Percentiles rank a stretch among this genome's conserved stretches.
Conservation (phyloP, 2,797 vertebrate genomes). For the Danio choprae region DNA sequence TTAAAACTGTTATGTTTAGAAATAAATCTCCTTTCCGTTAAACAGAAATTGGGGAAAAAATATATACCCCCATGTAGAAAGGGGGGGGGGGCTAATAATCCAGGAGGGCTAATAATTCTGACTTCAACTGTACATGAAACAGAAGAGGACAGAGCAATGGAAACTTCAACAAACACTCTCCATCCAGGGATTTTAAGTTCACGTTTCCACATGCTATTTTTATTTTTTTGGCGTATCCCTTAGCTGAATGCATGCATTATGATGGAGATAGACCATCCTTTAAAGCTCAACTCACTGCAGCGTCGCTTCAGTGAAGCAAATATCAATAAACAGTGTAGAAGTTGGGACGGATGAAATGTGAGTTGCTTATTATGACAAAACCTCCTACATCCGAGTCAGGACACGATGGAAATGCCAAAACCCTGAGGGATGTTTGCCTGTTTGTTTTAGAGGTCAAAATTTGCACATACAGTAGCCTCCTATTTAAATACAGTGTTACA, state of each 20-base stretch:
- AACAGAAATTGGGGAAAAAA: no score
- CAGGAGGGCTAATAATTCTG: no score
- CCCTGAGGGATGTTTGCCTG: not conserved
- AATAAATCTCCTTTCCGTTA: no score
- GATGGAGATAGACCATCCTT: slow-evolving; percentile 4
- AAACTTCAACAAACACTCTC: not conserved
- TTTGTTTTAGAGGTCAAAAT: not conserved
- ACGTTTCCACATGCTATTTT: not conserved
- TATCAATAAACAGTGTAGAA: slow-evolving; percentile 23
- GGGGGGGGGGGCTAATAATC: not conserved
- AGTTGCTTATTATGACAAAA: slow-evolving; percentile 39
- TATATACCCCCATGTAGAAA: no score
- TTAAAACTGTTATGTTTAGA: no score
- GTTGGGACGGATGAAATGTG: not conserved
- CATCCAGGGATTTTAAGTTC: not conserved
- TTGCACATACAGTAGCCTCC: not conserved
- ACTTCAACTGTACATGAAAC: slow-evolving; percentile 16
- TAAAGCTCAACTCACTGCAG: not conserved
- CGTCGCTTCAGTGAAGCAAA: slow-evolving; percentile 13
- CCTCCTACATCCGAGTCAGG: slow-evolving; percentile 34
- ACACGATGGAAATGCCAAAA: slow-evolving; percentile 29
- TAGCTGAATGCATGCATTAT: slow-evolving; percentile 20
- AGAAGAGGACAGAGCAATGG: slow-evolving; percentile 16
- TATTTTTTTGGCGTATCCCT: no score
- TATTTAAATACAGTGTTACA: no score